A percentile compares a stretch with the other conserved stretches of the same genome.
Conservation (phyloP, 1,140 invertebrate species). For the Acromyrmex echinatior region DNA sequence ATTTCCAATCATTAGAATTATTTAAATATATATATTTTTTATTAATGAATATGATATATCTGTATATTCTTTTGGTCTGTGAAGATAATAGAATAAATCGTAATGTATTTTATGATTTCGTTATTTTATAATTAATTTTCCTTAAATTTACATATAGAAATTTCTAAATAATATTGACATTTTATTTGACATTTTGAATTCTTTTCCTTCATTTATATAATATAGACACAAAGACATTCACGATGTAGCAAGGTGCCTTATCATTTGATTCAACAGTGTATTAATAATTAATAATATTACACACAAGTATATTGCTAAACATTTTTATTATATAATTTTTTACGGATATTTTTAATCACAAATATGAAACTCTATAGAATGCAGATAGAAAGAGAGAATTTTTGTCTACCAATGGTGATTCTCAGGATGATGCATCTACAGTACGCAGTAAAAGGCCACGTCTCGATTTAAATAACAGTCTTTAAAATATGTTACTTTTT, state of each 20-base stretch:
- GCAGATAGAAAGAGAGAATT: slow-evolving; percentile 84
- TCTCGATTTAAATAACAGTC: slow-evolving; percentile 81
- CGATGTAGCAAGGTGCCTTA: neutral
- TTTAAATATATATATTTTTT: neutral
- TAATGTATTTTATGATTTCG: neutral
- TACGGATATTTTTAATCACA: slow-evolving; percentile 34
- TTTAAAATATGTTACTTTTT: slow-evolving; percentile 76
- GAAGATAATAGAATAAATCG: neutral
- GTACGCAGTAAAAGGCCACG: slow-evolving; percentile 84
- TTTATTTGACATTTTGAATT: neutral
- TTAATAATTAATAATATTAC: slow-evolving; percentile 2
- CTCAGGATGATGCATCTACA: slow-evolving; percentile 81
- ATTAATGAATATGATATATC: neutral
- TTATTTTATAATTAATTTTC: neutral
- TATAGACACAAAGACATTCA: neutral
- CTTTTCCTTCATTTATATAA: neutral
- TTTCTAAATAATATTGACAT: neutral
- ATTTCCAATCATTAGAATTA: neutral
- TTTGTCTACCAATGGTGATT: slow-evolving; percentile 81
- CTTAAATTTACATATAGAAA: neutral
- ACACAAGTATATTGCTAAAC: neutral
- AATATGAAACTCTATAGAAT: slow-evolving; percentile 72
- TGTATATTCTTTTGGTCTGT: neutral
- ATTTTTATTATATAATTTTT: neutral
- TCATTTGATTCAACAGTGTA: neutral